phyloP scores from a whole-genome alignment of 23 tunicate species.

The Trididemnum clinides region DNA sequence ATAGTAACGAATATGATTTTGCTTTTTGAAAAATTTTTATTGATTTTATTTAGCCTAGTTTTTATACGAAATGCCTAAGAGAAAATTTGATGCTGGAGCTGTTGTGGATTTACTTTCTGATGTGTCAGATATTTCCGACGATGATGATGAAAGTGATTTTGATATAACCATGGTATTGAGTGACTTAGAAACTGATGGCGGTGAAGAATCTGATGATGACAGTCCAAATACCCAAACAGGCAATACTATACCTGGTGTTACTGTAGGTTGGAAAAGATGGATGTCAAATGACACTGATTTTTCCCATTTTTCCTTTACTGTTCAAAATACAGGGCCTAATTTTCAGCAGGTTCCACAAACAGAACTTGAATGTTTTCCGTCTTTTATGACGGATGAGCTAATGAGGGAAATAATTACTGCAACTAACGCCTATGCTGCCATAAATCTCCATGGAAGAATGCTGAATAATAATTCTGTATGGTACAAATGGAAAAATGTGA shows the following conservation, averaged over 20 bases:
- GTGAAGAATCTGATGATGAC: neutral
- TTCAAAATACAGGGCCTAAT: neutral
- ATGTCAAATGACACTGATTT: slow-evolving; percentile 1
- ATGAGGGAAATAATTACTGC: slow-evolving; percentile 23
- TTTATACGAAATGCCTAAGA: too few species aligned
- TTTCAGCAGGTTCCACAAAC: neutral
- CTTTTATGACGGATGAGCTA: slow-evolving; percentile 25
- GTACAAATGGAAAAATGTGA: slow-evolving; percentile 32
- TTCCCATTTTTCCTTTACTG: slow-evolving; percentile 3
- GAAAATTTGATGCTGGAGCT: too few species aligned
- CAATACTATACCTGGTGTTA: neutral
- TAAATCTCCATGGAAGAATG: neutral
- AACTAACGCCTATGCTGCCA: slow-evolving; percentile 40
- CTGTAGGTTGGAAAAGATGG: slow-evolving; percentile 22
- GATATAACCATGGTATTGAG: neutral
- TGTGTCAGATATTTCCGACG: too few species aligned
- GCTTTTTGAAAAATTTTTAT: too few species aligned
- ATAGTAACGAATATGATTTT: too few species aligned
- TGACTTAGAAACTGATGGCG: neutral
- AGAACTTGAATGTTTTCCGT: slow-evolving; percentile 4
- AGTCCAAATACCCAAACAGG: neutral
- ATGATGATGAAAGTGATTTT: neutral
- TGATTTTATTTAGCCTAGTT: too few species aligned
- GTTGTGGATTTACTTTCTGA: too few species aligned
- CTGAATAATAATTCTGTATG: slow-evolving; percentile 10